These are phyloP conservation scores for Notolepis coatsorum DNA, from an alignment of 2,797 vertebrate species.

Conservation along the genomic window DNA sequence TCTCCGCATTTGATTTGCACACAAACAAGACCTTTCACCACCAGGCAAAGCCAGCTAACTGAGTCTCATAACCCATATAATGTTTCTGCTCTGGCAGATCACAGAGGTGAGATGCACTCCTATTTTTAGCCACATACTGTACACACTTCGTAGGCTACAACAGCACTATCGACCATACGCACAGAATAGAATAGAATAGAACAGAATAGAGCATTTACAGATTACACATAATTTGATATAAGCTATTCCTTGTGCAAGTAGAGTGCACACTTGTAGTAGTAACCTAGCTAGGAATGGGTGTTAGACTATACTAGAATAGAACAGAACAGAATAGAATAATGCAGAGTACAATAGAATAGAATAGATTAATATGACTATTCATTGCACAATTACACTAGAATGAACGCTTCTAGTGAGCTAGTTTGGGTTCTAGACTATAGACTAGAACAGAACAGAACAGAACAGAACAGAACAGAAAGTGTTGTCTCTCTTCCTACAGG, in stretches of 20 bases:
- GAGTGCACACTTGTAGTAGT: not conserved
- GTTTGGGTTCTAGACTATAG: too few relatives aligned
- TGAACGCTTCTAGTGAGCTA: too few relatives aligned
- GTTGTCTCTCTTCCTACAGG: too few relatives aligned
- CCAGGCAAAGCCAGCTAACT: constrained; percentile 27
- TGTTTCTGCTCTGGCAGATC: constrained; percentile 38
- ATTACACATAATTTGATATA: too few relatives aligned
- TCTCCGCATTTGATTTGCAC: not conserved
- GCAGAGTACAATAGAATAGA: too few relatives aligned
- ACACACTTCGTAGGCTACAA: constrained; percentile 11
- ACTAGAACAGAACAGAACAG: too few relatives aligned
- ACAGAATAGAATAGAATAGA: not conserved
- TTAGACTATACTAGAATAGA: too few relatives aligned
- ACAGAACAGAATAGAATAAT: too few relatives aligned
- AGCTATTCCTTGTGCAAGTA: too few relatives aligned
- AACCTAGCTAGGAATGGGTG: not conserved
- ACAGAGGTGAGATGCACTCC: constrained; percentile 42
- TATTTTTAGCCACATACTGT: constrained; percentile 54
- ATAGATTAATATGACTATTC: too few relatives aligned
- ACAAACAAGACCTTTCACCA: not conserved
- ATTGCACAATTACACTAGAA: too few relatives aligned
- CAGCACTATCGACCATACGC: constrained; percentile 8
- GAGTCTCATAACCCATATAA: constrained; percentile 32
- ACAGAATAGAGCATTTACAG: constrained; percentile 5
- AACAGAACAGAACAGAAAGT: too few relatives aligned